Evolutionary conservation across 2,888 invertebrate genomes (phyloP), one percentile per base, ranked within the genome.

Genomic region (Eucera pruinosa): DNA sequence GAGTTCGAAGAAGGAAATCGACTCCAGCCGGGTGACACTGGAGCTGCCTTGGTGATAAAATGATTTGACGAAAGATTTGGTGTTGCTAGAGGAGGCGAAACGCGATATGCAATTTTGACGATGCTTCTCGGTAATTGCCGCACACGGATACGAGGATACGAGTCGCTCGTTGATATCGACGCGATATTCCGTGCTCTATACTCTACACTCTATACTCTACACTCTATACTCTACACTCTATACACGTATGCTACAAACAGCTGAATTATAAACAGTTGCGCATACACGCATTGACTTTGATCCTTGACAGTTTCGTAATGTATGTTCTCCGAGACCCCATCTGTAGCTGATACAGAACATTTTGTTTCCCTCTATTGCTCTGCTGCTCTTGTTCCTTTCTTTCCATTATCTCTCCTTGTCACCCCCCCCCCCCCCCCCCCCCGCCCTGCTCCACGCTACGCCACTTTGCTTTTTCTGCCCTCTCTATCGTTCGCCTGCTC

Each of bases 351-450:
- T 65, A 57, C 61, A 45, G 47, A 71, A 65, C 52, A 79, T 67
- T 78, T 78, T 57, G 52, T 70, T 78, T 66, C 62, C 57, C 62
- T 66, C 41, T 23, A 64, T 58, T 33, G 33, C 41, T 61, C 62
- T 5, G 39, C 64, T 57, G 30, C 41, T 57, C 58, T 48, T 62
- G 23, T 39, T 70, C 61, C 45, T 71, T 72, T 68, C 54, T 47
- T 45, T 30, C 43, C 50, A 58, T 60, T 57, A 48, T 58, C n/a
- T n/a, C n/a, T n/a, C 67, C 45, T 68, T 48, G 39, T 58, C 54
- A 11, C 30, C 33, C 39, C 30, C 33, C 39, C 78, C 33, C 68
- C 45, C 60, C 36, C 58, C 33, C 47, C 39, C 43, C 43, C 43
- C 30, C 18, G 39, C 48, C 23, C 30, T 48, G 25, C n/a, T n/a